Evolutionary conservation across 1,140 invertebrate species (phyloP), one percentile per base, ranked within the genome.

Genomic region (Macrobrachium rosenbergii): DNA sequence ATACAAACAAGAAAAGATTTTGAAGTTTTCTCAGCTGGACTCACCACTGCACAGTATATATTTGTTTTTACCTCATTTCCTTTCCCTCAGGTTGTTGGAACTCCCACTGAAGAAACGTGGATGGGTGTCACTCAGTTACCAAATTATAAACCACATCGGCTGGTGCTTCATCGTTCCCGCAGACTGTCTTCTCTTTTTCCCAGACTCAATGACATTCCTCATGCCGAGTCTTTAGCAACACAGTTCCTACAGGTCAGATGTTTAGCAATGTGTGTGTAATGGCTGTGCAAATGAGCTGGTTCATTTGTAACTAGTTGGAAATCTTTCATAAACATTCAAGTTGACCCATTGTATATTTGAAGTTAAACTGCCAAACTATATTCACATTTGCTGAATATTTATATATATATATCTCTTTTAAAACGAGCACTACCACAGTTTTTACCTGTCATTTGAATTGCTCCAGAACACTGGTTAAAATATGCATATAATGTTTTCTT

Each of bases 31-130:
- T 67, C n/a, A 21, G 8, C 45, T 5, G 43, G 23, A 59, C 11
- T 37, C 28, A 37, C 28, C 28, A 37, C 28, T 37, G 6, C 52
- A 64, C 23, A 21, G 67, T 43, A 52, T 17, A 59, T 89, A 76
- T 19, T 43, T 45, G 11, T 86, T 84, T 77, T 83, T 83, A 83
- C 73, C 37, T 23, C 17, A 90, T 91, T 63, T 3, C 52, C 45
- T 12, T 10, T 28, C n/a, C 0, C 23, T 76, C 90, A 95, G 94
- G 94, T 98, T 90, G 94, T 98, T 89, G 98, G 98, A 82, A 98
- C 97, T 73, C 98, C 98, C 37, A 96, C 95, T 8, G 96, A 98
- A 92, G 95, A 97, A 90, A 96, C 95, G 89, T 99, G 98, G 98
- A 93, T 94, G 85, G 97, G 97, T 79, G 96, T 98, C 52, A 95